Evolutionary conservation across 2,888 invertebrate genomes (phyloP).

Genomic region (Agrochola circellaris): DNA sequence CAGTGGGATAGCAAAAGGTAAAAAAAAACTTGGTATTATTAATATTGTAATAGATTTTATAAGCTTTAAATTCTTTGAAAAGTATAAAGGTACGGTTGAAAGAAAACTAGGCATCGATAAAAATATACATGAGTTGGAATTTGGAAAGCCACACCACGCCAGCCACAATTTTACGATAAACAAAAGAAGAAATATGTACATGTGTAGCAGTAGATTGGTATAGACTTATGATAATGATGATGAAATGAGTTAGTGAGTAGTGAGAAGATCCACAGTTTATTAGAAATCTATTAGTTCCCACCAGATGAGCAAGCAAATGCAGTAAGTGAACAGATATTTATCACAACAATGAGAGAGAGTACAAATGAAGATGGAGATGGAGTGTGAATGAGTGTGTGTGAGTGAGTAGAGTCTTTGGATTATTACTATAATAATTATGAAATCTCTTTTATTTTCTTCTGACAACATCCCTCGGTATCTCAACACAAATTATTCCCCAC

Average conservation of each 20-base stretch:
- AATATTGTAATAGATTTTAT: neutral
- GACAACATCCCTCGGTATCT: neutral
- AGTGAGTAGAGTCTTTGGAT: neutral
- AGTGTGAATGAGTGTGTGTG: no score
- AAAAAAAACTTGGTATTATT: neutral
- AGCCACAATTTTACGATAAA: neutral
- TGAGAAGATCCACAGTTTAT: no score
- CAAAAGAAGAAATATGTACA: neutral
- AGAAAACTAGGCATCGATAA: neutral
- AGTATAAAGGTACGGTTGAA: fast-evolving
- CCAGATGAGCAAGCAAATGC: neutral
- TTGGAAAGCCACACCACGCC: neutral
- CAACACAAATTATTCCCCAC: neutral
- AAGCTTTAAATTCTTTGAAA: neutral
- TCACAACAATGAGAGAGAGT: no score
- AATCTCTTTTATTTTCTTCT: neutral
- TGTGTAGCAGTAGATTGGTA: neutral
- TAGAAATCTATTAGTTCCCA: neutral
- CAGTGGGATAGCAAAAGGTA: neutral
- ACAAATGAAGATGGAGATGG: no score
- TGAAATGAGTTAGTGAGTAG: neutral
- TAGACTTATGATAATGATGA: neutral
- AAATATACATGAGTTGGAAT: neutral
- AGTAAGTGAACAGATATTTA: neutral
- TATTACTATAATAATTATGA: neutral